A percentile compares a stretch with the other conserved stretches of the same genome.
phyloP scores from a whole-genome alignment of 2,797 vertebrate species.

The Lophotriccus pileatus region DNA sequence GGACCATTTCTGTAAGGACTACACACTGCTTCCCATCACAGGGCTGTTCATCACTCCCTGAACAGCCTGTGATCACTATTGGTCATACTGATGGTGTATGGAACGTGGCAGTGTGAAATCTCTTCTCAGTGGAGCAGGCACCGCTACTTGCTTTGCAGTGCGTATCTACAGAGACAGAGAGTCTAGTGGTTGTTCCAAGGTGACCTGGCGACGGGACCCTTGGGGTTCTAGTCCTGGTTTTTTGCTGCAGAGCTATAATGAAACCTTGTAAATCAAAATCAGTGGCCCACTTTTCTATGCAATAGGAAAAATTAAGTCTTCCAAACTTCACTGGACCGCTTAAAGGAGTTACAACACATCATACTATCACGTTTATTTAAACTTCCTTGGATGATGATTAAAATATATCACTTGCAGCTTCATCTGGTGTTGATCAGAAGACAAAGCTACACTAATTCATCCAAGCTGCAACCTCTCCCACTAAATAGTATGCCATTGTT shows the following conservation, averaged over 20 bases:
- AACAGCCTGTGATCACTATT: not conserved
- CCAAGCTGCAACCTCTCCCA: not conserved
- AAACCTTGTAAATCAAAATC: constrained; percentile 28
- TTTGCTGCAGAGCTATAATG: constrained; percentile 26
- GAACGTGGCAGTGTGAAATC: not conserved
- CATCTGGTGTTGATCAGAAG: constrained; percentile 28
- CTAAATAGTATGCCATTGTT: not conserved
- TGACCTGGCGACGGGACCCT: not conserved
- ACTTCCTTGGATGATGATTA: not conserved
- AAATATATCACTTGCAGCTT: not conserved
- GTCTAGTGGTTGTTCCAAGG: not conserved
- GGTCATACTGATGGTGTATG: rapidly evolving
- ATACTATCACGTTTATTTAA: not conserved
- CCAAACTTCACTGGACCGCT: not conserved
- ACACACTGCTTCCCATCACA: not conserved
- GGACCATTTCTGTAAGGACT: not conserved
- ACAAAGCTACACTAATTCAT: not conserved
- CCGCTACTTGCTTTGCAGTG: not conserved
- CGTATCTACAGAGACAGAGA: not conserved
- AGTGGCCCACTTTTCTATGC: not conserved
- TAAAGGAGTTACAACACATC: not conserved
- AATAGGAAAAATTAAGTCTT: not conserved
- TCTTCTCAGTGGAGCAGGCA: not conserved
- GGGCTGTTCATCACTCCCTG: no score
- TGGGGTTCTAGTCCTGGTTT: constrained; percentile 42